phyloP scores from a whole-genome alignment of 2,113 vertebrate species.

The Cygnus atratus region DNA sequence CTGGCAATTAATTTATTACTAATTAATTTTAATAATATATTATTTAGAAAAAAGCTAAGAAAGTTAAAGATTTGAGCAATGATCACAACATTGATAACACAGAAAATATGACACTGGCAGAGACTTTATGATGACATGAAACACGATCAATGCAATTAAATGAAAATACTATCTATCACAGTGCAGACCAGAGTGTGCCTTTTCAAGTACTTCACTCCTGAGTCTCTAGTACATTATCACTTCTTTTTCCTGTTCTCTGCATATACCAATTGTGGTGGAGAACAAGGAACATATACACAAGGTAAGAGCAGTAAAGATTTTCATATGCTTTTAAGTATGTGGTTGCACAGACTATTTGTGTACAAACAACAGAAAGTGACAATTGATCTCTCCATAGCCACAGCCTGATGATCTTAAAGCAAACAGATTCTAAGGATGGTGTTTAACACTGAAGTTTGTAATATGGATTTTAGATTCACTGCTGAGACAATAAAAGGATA shows the following conservation, averaged over 20 bases:
- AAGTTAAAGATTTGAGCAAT: neutral
- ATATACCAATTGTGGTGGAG: neutral
- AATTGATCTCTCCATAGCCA: neutral
- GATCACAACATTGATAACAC: neutral
- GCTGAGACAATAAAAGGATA: neutral
- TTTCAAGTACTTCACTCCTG: neutral
- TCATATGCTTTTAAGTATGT: neutral
- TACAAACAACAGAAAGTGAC: neutral
- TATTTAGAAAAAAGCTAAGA: neutral
- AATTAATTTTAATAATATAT: neutral
- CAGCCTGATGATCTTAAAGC: neutral
- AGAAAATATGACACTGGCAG: neutral
- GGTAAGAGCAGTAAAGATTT: neutral
- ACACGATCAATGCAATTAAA: neutral
- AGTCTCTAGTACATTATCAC: neutral
- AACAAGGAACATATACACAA: neutral
- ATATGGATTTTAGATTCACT: slow-evolving; percentile 10
- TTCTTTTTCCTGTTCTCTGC: neutral
- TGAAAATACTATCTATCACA: neutral
- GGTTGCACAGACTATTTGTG: neutral
- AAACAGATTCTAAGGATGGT: neutral
- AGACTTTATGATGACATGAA: neutral
- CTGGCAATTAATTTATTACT: neutral
- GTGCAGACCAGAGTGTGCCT: neutral
- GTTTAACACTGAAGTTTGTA: neutral